Base-by-base conservation (phyloP, 2,113 vertebrate genomes). In the Sardina pilchardus region DNA sequence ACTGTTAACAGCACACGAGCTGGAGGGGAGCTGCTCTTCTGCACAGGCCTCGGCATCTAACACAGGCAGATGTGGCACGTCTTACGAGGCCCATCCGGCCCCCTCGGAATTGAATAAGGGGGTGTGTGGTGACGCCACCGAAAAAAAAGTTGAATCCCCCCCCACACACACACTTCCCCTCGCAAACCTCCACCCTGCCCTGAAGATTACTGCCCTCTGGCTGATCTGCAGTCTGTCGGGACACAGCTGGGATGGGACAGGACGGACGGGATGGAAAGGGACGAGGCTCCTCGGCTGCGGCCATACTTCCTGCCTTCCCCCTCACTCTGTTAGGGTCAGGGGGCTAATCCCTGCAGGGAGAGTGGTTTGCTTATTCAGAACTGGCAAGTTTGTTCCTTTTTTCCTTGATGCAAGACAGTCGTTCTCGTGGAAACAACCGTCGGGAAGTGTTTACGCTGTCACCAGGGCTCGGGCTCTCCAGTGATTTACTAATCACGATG, bases 321-420 rank as follows among this genome's bases (percentile, higher is more conserved):
- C 75, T 84, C 82, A 75, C 85, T 59, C 45, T 84, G 67, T 83
- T 81, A 47, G 4, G 26, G 80, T 86, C 81, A 36, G 30, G 34
- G 71, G 86, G 82, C 30, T 78, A 30, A 34, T 34, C 86, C 63
- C 85, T 56, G 85, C 56, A 43, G 48, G 63, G 82, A 45, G 36
- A 47, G 85, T 67, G 47, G 39, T 44, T 47, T 85, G 78, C 67
- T 83, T 81, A 83, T 82, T 81, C 26, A 36, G 45, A 59, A 82
- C 44, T 44, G 84, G 75, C 45, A 56, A 53, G 82, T 85, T 86
- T 82, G 71, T 87, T 87, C 63, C 42, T 84, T 85, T 87, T 86
- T 82, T 71, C 71, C 82, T 39, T 84, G 80, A 88, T 85, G 67
- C 19, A 44, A 78, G 71, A 42, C 86, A 88, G 89, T 81, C 83